A percentile compares a stretch with the other conserved stretches of the same genome.
These are phyloP conservation scores for Poecilia wingei DNA, from an alignment of 2,797 vertebrate species.

Conservation along the genomic window DNA sequence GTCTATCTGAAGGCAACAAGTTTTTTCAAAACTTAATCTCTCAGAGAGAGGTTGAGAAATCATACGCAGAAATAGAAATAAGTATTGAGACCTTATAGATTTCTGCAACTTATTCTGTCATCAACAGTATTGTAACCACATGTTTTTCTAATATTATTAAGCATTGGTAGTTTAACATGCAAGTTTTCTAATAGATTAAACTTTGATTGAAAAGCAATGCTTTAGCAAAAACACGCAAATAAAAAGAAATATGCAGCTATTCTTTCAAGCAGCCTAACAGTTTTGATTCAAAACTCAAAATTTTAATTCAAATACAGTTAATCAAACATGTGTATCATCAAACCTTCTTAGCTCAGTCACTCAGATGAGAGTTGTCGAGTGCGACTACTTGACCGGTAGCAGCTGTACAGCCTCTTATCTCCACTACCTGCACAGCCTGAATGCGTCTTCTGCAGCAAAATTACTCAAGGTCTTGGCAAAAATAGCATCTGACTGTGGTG, in stretches of 20 bases:
- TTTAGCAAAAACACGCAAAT: neutral
- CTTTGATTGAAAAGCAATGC: neutral
- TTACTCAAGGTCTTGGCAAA: slow-evolving; percentile 11
- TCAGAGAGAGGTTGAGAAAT: neutral
- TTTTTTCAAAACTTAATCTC: neutral
- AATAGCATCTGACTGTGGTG: neutral
- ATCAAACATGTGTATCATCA: slow-evolving; percentile 26
- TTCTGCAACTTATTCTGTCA: neutral
- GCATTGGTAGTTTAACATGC: neutral
- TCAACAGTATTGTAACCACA: neutral
- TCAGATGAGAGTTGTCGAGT: slow-evolving; percentile 38
- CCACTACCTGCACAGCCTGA: slow-evolving; percentile 6
- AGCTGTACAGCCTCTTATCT: slow-evolving; percentile 5
- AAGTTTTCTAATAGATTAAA: neutral
- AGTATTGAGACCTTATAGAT: neutral
- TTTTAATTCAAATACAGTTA: neutral
- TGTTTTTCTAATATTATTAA: neutral
- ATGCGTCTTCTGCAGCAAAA: slow-evolving; percentile 18
- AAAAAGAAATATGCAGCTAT: too few species aligned
- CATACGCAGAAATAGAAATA: neutral
- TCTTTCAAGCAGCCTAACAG: neutral
- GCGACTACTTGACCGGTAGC: slow-evolving; percentile 38
- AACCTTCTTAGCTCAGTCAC: slow-evolving; percentile 15
- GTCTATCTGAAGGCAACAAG: too few species aligned
- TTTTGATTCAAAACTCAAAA: neutral